A percentile compares a stretch with the other conserved stretches of the same genome.
Evolutionary conservation across 2,797 vertebrate species (phyloP).

Genomic region (Betta splendens): DNA sequence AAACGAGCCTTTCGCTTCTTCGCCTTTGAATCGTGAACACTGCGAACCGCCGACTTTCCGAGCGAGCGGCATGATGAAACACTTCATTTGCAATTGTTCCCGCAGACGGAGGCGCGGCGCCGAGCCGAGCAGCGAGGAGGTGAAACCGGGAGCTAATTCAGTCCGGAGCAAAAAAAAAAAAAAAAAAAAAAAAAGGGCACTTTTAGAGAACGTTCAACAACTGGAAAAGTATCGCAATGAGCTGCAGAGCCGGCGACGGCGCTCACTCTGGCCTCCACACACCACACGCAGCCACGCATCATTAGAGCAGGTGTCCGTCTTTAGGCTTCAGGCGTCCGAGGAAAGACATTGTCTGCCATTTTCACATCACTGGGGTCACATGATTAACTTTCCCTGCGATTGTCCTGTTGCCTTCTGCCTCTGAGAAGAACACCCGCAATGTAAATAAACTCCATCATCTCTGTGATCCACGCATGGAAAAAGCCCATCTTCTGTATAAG

Average conservation of each 20-base stretch:
- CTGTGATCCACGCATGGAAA: not conserved
- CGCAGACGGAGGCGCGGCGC: slow-evolving; percentile 38
- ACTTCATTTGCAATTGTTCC: slow-evolving; percentile 36
- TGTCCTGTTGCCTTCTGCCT: too few species aligned
- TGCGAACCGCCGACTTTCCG: slow-evolving; percentile 1
- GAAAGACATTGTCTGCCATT: too few species aligned
- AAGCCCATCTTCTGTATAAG: not conserved
- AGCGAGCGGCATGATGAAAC: slow-evolving; percentile 38
- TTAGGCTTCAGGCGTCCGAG: too few species aligned
- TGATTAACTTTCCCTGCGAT: too few species aligned
- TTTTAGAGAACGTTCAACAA: slow-evolving; percentile 2
- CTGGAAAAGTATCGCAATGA: not conserved
- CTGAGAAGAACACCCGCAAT: too few species aligned
- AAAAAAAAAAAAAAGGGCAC: too few species aligned
- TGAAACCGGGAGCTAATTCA: slow-evolving; percentile 7
- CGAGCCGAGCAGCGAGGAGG: not conserved
- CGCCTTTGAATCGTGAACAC: slow-evolving; percentile 23
- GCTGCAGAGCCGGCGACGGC: too few species aligned
- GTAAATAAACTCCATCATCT: too few species aligned
- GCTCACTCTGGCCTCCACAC: too few species aligned
- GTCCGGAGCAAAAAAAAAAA: not conserved
- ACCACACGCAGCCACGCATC: too few species aligned
- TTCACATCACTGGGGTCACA: too few species aligned
- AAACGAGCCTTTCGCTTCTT: slow-evolving; percentile 24
- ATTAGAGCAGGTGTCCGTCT: too few species aligned